Conservation (phyloP, 2,888 invertebrate genomes). For the Pammene aurita region DNA sequence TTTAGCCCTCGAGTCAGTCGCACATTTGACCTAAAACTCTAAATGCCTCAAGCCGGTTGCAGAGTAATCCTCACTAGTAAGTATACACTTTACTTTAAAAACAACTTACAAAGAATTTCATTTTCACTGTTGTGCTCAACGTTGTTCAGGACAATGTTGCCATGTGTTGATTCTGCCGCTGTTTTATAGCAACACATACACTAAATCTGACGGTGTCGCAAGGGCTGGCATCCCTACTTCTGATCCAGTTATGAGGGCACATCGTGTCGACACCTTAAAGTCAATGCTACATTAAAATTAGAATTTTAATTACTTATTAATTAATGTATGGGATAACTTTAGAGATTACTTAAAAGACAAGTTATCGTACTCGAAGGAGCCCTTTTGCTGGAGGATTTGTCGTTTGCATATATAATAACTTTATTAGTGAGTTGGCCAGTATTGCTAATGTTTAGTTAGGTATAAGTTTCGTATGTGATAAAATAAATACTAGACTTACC, state of each 20-base stretch:
- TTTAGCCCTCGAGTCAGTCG: background rate
- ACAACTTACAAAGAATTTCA: slow-evolving; percentile 44
- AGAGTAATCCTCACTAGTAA: no score
- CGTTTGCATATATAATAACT: no score
- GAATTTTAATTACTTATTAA: slow-evolving; percentile 28
- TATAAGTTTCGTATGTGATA: no score
- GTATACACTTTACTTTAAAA: slow-evolving; percentile 38
- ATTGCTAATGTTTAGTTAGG: no score
- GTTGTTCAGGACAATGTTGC: slow-evolving; percentile 31
- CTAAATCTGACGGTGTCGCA: slow-evolving; percentile 24
- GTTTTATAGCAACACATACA: slow-evolving; percentile 29
- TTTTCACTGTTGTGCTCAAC: slow-evolving; percentile 30
- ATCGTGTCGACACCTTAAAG: slow-evolving; percentile 22
- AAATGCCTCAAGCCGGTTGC: no score
- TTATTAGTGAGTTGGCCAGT: no score
- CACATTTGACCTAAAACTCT: background rate
- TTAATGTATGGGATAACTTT: slow-evolving; percentile 21
- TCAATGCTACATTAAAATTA: slow-evolving; percentile 36
- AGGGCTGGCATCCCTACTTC: slow-evolving; percentile 24
- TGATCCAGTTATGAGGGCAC: slow-evolving; percentile 28
- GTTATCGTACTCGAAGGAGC: background rate
- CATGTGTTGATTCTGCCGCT: background rate
- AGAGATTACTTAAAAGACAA: background rate
- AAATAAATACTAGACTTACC: no score
- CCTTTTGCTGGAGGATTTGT: background rate